These are phyloP conservation scores for Gila robusta DNA, from an alignment of 2,797 vertebrate species.

Conservation along the genomic window DNA sequence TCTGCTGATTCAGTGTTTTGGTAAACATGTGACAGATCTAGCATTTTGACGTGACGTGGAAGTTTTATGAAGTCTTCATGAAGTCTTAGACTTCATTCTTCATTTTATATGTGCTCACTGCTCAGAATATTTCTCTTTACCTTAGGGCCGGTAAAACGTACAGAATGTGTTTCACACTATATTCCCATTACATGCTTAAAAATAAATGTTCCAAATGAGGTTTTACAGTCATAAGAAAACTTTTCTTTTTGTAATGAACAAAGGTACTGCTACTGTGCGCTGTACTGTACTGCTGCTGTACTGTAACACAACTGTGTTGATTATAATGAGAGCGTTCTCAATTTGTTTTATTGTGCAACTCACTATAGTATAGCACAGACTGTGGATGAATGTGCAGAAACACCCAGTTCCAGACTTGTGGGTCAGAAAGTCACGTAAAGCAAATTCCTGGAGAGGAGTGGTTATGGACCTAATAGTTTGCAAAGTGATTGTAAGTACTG, in stretches of 20 bases:
- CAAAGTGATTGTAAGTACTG: neutral
- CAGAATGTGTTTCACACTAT: neutral
- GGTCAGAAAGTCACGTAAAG: slow-evolving; percentile 1
- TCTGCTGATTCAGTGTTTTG: slow-evolving; percentile 48
- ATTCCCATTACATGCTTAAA: neutral
- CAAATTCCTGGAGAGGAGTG: neutral
- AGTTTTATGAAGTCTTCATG: slow-evolving; percentile 16
- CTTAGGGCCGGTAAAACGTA: neutral
- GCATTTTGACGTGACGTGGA: slow-evolving; percentile 46
- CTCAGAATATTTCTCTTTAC: neutral
- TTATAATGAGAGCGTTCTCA: neutral
- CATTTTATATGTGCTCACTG: neutral
- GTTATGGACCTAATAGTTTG: neutral
- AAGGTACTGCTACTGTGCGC: neutral
- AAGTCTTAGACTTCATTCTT: slow-evolving; percentile 24
- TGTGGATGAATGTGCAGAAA: neutral
- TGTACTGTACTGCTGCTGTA: neutral
- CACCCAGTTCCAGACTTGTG: slow-evolving; percentile 14
- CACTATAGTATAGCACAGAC: neutral
- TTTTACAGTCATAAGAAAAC: too few relatives aligned
- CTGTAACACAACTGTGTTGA: neutral
- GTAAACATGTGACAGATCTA: slow-evolving; percentile 44
- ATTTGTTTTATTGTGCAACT: neutral
- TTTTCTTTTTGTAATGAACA: neutral
- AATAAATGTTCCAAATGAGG: neutral